Conservation (phyloP, 1,140 invertebrate genomes). For the Orchestia grillus region DNA sequence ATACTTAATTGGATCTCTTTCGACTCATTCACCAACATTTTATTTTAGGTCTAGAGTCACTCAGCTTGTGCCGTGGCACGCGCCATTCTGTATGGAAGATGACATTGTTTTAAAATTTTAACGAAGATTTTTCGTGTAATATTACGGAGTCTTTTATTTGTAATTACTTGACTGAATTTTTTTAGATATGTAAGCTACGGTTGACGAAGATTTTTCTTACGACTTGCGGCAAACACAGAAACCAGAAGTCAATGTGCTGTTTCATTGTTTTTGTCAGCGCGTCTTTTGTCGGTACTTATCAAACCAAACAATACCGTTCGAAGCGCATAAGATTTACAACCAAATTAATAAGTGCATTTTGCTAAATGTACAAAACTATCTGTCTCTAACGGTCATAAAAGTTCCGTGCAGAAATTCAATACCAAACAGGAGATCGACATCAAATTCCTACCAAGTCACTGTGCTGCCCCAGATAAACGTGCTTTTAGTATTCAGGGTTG, state of each 20-base stretch:
- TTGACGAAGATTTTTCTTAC: no score
- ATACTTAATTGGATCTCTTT: no score
- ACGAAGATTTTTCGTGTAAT: no score
- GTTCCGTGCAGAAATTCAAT: neutral
- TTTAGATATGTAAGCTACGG: no score
- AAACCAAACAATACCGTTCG: neutral
- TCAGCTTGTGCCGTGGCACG: no score
- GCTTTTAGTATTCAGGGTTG: neutral
- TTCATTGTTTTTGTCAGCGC: neutral
- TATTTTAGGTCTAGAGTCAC: no score
- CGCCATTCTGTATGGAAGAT: no score
- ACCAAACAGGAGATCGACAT: neutral
- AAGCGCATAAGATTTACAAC: neutral
- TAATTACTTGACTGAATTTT: no score
- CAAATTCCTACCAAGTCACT: constrained; percentile 5
- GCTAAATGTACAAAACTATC: neutral
- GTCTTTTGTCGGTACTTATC: neutral
- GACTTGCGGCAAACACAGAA: neutral
- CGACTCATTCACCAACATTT: no score
- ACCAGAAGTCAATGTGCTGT: neutral
- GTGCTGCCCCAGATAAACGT: neutral
- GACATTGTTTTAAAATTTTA: no score
- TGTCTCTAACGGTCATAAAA: neutral
- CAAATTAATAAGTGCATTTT: neutral
- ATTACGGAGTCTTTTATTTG: no score